These are phyloP conservation scores for Phorcus lineatus DNA, from an alignment of 2,888 invertebrate species.

Conservation along the genomic window DNA sequence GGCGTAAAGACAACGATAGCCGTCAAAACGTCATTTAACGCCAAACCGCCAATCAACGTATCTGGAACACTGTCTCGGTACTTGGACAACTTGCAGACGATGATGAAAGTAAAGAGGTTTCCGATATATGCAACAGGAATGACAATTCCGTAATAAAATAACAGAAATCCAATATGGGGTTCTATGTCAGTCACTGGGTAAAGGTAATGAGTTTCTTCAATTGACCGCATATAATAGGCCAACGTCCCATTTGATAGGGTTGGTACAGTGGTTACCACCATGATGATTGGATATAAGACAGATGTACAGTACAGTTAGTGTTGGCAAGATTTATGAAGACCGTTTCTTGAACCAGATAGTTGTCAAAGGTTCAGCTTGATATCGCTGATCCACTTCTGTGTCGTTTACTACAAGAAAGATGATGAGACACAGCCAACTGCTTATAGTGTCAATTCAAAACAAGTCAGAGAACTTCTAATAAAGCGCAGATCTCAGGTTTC, in stretches of 20 bases:
- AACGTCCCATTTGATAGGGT: conserved; percentile 5
- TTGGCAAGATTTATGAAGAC: too few relatives aligned
- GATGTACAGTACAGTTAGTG: too few relatives aligned
- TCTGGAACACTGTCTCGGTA: conserved; percentile 39
- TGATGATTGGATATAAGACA: too few relatives aligned
- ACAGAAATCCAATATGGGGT: conserved; percentile 4
- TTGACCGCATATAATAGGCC: background rate
- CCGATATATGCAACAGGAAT: conserved; percentile 35
- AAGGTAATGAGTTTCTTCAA: background rate
- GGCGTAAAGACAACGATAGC: conserved; percentile 38
- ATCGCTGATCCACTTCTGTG: too few relatives aligned
- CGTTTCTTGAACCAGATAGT: too few relatives aligned
- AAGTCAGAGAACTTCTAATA: too few relatives aligned
- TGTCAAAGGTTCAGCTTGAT: too few relatives aligned
- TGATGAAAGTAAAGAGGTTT: conserved; percentile 40
- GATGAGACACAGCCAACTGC: too few relatives aligned
- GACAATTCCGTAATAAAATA: conserved; percentile 30
- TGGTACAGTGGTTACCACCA: too few relatives aligned
- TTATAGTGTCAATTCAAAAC: too few relatives aligned
- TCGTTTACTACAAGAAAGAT: too few relatives aligned
- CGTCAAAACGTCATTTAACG: conserved; percentile 41
- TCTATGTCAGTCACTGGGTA: background rate
- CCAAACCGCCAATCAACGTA: conserved; percentile 36
- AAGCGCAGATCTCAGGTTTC: too few relatives aligned
- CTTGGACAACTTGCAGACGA: conserved; percentile 34